phyloP scores from a whole-genome alignment of 2,888 invertebrate species.

The Perdita meconis region DNA sequence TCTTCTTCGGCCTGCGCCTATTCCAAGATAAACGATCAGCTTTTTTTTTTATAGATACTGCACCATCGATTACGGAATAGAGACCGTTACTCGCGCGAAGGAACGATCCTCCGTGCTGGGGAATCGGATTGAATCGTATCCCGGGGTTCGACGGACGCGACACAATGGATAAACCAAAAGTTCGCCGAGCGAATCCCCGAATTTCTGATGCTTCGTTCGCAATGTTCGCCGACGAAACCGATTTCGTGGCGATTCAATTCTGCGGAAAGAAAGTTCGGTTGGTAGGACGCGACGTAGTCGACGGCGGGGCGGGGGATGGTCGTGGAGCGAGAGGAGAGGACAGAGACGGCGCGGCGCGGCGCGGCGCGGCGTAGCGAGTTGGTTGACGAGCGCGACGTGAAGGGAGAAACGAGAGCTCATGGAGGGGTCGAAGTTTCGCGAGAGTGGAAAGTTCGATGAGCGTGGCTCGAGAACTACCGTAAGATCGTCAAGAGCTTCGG shows the following conservation, averaged over 20 bases:
- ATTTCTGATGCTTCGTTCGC: conserved; percentile 49
- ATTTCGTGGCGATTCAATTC: conserved; percentile 71
- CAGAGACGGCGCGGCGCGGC: too few relatives aligned
- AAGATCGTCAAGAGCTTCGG: conserved; percentile 63
- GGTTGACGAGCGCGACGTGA: conserved; percentile 35
- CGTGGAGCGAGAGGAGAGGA: conserved; percentile 18
- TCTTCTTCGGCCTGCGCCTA: neutral
- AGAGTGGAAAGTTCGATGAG: conserved; percentile 71
- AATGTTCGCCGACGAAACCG: conserved; percentile 48
- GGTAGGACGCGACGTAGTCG: conserved; percentile 24
- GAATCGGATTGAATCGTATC: conserved; percentile 19
- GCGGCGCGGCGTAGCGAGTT: too few relatives aligned
- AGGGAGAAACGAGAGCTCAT: conserved; percentile 24
- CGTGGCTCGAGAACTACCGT: conserved; percentile 63
- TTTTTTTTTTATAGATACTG: neutral
- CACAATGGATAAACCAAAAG: conserved; percentile 45
- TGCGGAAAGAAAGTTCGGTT: conserved; percentile 62
- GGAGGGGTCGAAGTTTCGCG: conserved; percentile 59
- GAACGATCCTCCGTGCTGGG: neutral
- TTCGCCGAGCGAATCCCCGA: conserved; percentile 41
- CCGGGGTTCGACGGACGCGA: neutral
- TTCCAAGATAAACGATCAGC: neutral
- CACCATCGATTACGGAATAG: neutral
- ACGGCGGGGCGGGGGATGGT: conserved; percentile 26
- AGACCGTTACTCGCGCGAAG: neutral